Evolutionary conservation across 2,797 vertebrate species (phyloP), one percentile per base, ranked within the genome.

Genomic region (Leucoraja ocellata): DNA sequence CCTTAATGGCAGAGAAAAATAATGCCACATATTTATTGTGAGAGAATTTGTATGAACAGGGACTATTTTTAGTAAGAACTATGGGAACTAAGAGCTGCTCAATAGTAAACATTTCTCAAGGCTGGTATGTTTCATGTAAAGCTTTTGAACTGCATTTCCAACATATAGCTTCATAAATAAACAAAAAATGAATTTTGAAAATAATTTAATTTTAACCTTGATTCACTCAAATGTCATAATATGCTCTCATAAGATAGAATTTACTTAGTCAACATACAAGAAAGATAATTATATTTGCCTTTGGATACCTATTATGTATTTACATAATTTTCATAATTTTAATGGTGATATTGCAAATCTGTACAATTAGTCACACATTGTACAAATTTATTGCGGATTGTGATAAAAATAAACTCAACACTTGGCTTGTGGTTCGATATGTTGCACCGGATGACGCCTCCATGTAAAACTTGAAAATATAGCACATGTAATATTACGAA

Each of bases 321-420:
- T 81, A 46, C 79, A 81, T 81, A 39, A 80, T 46, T 81, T 23
- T 9, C 18, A 80, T 80, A 46, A 36, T 6, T 39, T 80, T 32
- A 39, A 46, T 61, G 23, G 54, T n/a, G 25, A 63, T n/a, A 11
- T 61, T 61, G 25, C 11, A 61, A 54, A 28, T 4, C 39, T 81
- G 39, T 58, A 46, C 10, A 61, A 25, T 11, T 4, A 54, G 28
- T 83, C 28, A 54, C 54, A 93, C 93, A 94, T 93, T 94, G 93
- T 78, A 94, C 94, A 93, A 94, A n/a, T 93, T 94, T 93, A 92
- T 93, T 61, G 58, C 36, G 76, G 81, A 93, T 91, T 93, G 94
- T 54, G 36, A 90, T 93, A 4, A 16, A 16, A 94, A 32, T 78
- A 93, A 93, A 94, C 94, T 94, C 94, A 94, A 93, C 93, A 0